Conservation (phyloP, 2,113 vertebrate species). For the Camelus dromedarius region DNA sequence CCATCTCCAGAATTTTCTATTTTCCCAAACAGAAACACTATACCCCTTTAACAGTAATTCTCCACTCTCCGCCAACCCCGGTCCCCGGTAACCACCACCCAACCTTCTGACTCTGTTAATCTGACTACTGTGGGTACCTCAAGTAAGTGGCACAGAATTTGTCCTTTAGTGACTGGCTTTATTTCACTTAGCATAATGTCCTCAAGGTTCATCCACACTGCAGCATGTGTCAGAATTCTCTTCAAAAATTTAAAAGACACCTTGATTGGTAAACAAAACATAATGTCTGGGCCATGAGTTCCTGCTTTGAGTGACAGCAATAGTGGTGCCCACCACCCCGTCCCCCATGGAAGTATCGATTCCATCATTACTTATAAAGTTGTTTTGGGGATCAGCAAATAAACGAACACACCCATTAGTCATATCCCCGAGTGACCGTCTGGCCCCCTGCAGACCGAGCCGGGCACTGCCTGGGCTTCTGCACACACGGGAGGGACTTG, state of each 20-base stretch:
- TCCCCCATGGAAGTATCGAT: background rate
- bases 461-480: fast-evolving
- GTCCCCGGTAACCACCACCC: background rate
- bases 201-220: background rate
- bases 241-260: background rate
- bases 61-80: background rate
- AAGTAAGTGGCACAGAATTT: background rate
- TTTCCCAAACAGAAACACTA: background rate
- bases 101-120: background rate
- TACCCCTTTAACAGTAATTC: background rate
- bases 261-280: background rate
- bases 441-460: background rate
- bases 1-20: background rate
- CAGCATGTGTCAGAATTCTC: background rate
- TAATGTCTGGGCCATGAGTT: background rate
- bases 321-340: background rate
- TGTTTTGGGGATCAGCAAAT: background rate
- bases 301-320: background rate
- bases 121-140: background rate
- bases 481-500: background rate
- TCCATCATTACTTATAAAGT: background rate
- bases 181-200: background rate
- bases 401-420: fast-evolving
- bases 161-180: background rate
- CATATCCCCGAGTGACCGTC: fast-evolving